Conservation (phyloP, 1,140 invertebrate genomes). For the Monomorium pharaonis region DNA sequence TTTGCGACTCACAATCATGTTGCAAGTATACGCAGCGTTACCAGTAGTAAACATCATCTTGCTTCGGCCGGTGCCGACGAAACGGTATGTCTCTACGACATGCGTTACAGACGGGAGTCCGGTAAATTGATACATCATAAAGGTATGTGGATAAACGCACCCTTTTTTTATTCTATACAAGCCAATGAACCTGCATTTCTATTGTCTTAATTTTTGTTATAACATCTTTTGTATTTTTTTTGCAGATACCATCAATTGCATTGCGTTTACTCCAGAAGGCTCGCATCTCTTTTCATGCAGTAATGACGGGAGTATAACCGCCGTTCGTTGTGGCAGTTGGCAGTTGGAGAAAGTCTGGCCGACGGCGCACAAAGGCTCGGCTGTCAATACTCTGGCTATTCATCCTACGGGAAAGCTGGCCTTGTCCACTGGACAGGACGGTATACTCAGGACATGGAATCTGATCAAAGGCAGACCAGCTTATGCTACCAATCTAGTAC, state of each 20-base stretch:
- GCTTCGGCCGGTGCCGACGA: conserved; percentile 97
- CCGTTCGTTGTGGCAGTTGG: conserved; percentile 94
- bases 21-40: conserved; percentile 91
- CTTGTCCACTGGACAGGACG: conserved; percentile 93
- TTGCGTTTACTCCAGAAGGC: conserved; percentile 91
- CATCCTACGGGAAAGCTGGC: conserved; percentile 96
- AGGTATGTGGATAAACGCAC: conserved; percentile 83
- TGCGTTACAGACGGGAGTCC: conserved; percentile 91
- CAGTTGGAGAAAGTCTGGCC: conserved; percentile 91
- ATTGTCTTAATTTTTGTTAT: not conserved
- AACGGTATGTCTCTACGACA: conserved; percentile 93
- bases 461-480: conserved; percentile 95
- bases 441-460: conserved; percentile 96
- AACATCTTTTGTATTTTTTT: conserved; percentile 1
- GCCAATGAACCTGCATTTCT: no score
- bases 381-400: conserved; percentile 90
- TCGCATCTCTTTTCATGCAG: conserved; percentile 93
- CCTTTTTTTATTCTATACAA: not conserved
- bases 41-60: conserved; percentile 90
- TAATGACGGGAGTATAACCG: conserved; percentile 93
- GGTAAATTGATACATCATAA: conserved; percentile 93
- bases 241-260: conserved; percentile 89
- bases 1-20: conserved; percentile 95
- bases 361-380: conserved; percentile 89
- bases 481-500: conserved; percentile 93